Evolutionary conservation across 2,888 invertebrate genomes (phyloP), one percentile per base, ranked within the genome.

Genomic region (Agriotes lineatus): DNA sequence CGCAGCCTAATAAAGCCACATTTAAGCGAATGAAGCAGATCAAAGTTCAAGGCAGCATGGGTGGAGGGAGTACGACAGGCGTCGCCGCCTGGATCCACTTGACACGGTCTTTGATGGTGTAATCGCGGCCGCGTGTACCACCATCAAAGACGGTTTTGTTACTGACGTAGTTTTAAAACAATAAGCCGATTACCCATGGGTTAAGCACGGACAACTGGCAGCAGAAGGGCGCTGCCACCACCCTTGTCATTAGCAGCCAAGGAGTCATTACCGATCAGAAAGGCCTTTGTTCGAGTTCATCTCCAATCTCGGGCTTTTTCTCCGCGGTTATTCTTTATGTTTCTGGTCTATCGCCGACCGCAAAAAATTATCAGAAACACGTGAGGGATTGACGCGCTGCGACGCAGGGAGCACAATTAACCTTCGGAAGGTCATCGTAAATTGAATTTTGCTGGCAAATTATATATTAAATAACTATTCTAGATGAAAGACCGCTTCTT

Each of bases 231-330:
- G 66, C 45, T 37, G 58, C 25, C 64, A 50, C 39, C 30, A 57
- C 52, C 59, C 69, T 62, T 50, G 64, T 69, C 64, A 64, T 69
- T 69, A 69, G 60, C 58, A 69, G 54, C 54, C 52, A 33, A 42
- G 35, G 35, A 63, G 35, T 60, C 64, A 69, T 69, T 69, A 69
- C 42, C 58, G 52, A 52, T 62, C 57, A 57, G 54, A 62, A 61
- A 66, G 59, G 39, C 30, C 57, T 52, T 64, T 57, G 57, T 59
- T 61, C 54, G 63, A 60, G 63, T 50, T 64, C 69, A 50, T 59
- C 59, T 59, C 59, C 48, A 59, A 45, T 63, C 48, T 60, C 45
- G 45, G 14, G 30, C 50, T 60, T 66, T 52, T 66, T 64, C 48
- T 10, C 19, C 20, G 42, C 54, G 44, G 54, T 22, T 52, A 61